These are phyloP conservation scores for Mystacornis crossleyi DNA, from an alignment of 2,113 vertebrate species.

Conservation along the genomic window DNA sequence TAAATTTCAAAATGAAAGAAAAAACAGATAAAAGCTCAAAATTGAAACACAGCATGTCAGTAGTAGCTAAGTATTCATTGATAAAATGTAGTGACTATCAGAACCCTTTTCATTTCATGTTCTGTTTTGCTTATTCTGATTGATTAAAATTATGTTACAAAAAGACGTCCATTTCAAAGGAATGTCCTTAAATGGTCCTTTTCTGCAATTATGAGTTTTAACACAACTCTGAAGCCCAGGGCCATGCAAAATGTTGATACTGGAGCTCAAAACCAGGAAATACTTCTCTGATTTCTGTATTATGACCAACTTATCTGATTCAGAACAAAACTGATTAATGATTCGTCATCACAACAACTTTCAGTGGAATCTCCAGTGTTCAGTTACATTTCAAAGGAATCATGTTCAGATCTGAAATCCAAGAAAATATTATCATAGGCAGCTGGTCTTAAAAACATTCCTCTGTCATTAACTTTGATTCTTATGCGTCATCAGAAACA, in stretches of 20 bases:
- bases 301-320: not conserved
- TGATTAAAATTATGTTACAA: not conserved
- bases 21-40: not conserved
- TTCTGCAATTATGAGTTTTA: not conserved
- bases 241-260: not conserved
- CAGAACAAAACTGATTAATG: not conserved
- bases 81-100: not conserved
- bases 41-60: fast-evolving
- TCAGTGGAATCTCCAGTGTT: not conserved
- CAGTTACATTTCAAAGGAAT: not conserved
- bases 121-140: not conserved
- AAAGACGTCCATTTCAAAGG: not conserved
- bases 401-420: not conserved
- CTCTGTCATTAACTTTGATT: not conserved
- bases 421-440: not conserved
- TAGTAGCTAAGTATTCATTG: not conserved
- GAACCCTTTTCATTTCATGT: not conserved
- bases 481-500: not conserved
- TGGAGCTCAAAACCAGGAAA: not conserved
- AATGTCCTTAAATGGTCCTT: not conserved
- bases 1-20: not conserved
- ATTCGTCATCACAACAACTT: not conserved
- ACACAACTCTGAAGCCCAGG: not conserved
- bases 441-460: not conserved
- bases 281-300: not conserved